Evolutionary conservation across 2,113 vertebrate species (phyloP).

Genomic region (Oryzias celebensis): DNA sequence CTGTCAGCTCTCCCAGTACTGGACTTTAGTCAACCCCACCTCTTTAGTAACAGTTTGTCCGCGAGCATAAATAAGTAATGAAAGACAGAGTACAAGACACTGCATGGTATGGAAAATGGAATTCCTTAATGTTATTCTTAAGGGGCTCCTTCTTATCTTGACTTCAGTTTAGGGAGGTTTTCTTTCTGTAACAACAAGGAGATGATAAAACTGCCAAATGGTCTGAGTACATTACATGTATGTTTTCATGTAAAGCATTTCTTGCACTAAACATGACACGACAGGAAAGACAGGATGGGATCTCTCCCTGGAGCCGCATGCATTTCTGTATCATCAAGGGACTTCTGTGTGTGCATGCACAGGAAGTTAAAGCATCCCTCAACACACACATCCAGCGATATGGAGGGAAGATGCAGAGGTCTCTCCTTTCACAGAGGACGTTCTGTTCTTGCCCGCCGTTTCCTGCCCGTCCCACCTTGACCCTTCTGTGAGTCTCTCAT

Average conservation of each 20-base stretch:
- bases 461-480: conserved; percentile 55
- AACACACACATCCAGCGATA: conserved; percentile 7
- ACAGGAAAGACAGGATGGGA: conserved; percentile 21
- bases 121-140: conserved; percentile 13
- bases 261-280: background rate
- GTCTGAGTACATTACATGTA: background rate
- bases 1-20: too few relatives aligned
- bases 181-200: background rate
- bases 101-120: background rate
- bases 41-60: too few relatives aligned
- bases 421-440: conserved; percentile 49
- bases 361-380: conserved; percentile 36
- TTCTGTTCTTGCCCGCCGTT: conserved; percentile 35
- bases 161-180: conserved; percentile 13
- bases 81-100: background rate
- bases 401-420: conserved; percentile 33
- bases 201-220: background rate
- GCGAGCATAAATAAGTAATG: background rate
- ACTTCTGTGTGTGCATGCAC: conserved; percentile 13
- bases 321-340: conserved; percentile 38
- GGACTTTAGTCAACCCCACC: too few relatives aligned
- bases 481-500: conserved; percentile 4
- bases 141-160: conserved; percentile 11
- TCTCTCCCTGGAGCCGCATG: background rate
- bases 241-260: background rate